Percentiles rank a stretch among this genome's conserved stretches.
phyloP scores from a whole-genome alignment of 2,888 invertebrate species.

The Ectropis crepuscularia region DNA sequence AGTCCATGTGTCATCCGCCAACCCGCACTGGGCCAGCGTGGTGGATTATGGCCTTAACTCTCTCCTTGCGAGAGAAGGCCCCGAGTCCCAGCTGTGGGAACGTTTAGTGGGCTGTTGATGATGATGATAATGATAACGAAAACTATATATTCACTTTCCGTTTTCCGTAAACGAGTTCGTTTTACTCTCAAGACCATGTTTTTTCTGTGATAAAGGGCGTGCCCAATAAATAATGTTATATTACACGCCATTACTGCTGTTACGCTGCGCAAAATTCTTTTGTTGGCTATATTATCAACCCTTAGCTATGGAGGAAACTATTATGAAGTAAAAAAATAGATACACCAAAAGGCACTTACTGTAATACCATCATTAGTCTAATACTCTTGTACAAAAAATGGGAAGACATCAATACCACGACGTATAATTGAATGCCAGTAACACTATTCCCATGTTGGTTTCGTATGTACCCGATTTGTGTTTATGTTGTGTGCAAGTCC shows the following conservation, averaged over 20 bases:
- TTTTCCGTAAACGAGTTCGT: too few relatives aligned
- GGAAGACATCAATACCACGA: constrained; percentile 31
- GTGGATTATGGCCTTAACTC: too few relatives aligned
- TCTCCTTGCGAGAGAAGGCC: too few relatives aligned
- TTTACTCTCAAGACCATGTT: too few relatives aligned
- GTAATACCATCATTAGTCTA: constrained; percentile 40
- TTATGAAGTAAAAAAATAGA: constrained; percentile 41
- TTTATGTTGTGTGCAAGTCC: neutral
- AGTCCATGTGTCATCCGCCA: too few relatives aligned
- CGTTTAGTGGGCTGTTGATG: too few relatives aligned
- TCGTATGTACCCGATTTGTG: neutral
- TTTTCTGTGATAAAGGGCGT: neutral
- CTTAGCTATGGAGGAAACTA: constrained; percentile 29
- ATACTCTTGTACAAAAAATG: constrained; percentile 34
- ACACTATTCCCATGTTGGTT: constrained; percentile 2
- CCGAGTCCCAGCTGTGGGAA: too few relatives aligned
- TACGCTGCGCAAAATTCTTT: constrained; percentile 15
- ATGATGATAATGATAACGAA: too few relatives aligned
- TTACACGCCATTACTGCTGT: constrained; percentile 12
- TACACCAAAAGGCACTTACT: constrained; percentile 39
- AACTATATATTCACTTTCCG: too few relatives aligned
- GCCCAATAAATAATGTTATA: constrained; percentile 10
- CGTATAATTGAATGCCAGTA: constrained; percentile 21
- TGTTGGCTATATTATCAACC: constrained; percentile 13
- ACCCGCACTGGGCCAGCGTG: too few relatives aligned